These are phyloP conservation scores for Ditylenchus weischeri DNA, from an alignment of 2,888 invertebrate species.

Conservation along the genomic window DNA sequence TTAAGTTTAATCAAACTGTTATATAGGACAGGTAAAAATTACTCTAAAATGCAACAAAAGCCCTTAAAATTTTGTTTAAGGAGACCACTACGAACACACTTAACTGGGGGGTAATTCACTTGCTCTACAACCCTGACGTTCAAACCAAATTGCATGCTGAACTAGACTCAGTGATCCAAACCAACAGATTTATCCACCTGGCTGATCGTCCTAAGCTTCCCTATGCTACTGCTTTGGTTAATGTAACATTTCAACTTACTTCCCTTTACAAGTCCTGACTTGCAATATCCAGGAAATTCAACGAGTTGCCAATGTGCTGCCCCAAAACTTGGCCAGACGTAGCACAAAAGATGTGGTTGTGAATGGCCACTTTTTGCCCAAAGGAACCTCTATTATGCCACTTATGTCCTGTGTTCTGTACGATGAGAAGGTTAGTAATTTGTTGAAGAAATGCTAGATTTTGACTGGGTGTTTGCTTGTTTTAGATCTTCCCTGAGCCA, in stretches of 20 bases:
- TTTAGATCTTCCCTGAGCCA: constrained; percentile 15
- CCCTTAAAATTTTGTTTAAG: too few relatives aligned
- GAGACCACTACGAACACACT: constrained; percentile 22
- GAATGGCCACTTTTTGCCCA: constrained; percentile 11
- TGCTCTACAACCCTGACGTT: constrained; percentile 13
- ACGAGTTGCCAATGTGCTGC: constrained; percentile 18
- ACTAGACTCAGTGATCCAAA: constrained; percentile 16
- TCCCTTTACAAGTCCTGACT: not conserved
- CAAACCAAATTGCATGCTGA: constrained; percentile 14
- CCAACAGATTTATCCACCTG: constrained; percentile 12
- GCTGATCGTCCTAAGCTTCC: constrained; percentile 14
- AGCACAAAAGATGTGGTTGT: constrained; percentile 12
- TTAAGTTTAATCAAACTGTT: too few relatives aligned
- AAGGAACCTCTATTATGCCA: constrained; percentile 16
- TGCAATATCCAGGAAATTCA: constrained; percentile 9
- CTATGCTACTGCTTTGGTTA: constrained; percentile 19
- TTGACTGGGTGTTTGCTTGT: not conserved
- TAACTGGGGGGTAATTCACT: constrained; percentile 19
- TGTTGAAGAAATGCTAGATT: not conserved
- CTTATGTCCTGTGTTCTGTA: constrained; percentile 17
- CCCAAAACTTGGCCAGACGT: constrained; percentile 16
- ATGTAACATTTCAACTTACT: constrained; percentile 7
- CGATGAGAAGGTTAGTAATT: constrained; percentile 16
- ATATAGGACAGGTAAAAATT: too few relatives aligned
- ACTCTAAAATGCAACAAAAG: too few relatives aligned